These are phyloP conservation scores for Trichonephila clavipes DNA, from an alignment of 1,140 invertebrate genomes.

Conservation along the genomic window DNA sequence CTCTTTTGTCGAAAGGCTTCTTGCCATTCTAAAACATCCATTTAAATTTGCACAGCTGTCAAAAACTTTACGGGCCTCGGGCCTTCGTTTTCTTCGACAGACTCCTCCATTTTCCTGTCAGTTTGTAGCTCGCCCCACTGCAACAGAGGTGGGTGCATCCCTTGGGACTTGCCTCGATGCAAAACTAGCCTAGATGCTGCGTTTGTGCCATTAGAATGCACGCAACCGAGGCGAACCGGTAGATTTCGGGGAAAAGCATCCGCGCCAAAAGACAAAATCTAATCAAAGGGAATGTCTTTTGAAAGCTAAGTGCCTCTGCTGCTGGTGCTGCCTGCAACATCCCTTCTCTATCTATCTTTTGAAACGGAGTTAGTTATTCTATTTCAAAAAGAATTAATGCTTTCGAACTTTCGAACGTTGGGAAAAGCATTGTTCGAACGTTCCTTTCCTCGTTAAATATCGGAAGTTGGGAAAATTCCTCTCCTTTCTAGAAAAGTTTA, in stretches of 20 bases:
- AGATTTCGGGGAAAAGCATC: not conserved
- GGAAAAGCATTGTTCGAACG: not conserved
- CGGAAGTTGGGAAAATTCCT: slow-evolving; percentile 2
- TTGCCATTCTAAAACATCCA: not conserved
- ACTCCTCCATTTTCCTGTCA: not conserved
- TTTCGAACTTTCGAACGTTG: slow-evolving; percentile 16
- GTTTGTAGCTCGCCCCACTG: not conserved
- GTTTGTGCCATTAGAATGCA: not conserved
- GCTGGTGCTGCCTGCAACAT: not conserved
- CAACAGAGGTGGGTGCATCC: not conserved
- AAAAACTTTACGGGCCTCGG: not conserved
- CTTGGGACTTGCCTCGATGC: not conserved
- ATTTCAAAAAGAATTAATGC: slow-evolving; percentile 38
- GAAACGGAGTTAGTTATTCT: not conserved
- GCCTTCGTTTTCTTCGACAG: not conserved
- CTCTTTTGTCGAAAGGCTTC: not conserved
- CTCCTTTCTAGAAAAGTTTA: not conserved
- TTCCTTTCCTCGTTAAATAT: not conserved
- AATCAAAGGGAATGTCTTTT: slow-evolving; percentile 35
- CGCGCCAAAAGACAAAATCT: slow-evolving; percentile 25
- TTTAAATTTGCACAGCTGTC: not conserved
- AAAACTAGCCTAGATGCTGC: not conserved
- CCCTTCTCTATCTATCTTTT: not conserved
- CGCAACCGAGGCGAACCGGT: not conserved
- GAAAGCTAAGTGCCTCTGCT: slow-evolving; percentile 29